Evolutionary conservation across 2,113 vertebrate species (phyloP), one percentile per base, ranked within the genome.

Genomic region (Poeciliopsis prolifica): DNA sequence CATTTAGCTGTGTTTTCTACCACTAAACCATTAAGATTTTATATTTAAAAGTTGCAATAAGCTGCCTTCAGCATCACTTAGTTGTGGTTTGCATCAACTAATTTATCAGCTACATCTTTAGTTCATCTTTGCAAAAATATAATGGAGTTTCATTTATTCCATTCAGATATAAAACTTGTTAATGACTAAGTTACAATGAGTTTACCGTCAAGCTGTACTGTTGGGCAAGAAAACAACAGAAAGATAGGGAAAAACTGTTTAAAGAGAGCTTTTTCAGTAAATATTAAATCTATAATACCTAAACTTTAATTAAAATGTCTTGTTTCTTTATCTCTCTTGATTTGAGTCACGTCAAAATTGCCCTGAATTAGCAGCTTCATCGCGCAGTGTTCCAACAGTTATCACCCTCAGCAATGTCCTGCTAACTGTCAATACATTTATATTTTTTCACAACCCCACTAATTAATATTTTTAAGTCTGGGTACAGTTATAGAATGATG

Each of bases 291-390:
- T 58, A 66, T 77, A 68, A 89, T 87, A 89, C 88, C 87, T 37
- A 82, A 83, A 81, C 86, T 85, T 90, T 93, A 86, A 92, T 92
- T 93, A 90, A 84, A 92, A 80, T 85, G 78, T 67, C 80, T 48
- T 19, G 15, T 19, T 48, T 48, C 5, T 93, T 92, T 94, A 91
- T 95, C 90, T 79, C 75, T 88, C 80, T 89, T 77, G 84, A 92
- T 92, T 94, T 91, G 79, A 84, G 77, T 92, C 91, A 82, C 73
- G 78, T 76, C 81, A 85, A 88, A 91, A 93, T 92, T 87, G 90
- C 74, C 84, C 81, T 89, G 80, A 91, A 86, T 82, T 80, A 66
- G 82, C 74, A 75, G 90, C 75, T 70, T 81, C 82, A 85, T 78
- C 88, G 89, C 86, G 69, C 72, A 69, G 76, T 80, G 85, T 87